Base-by-base conservation (phyloP, 2,797 vertebrate genomes). In the Macrochelys suwanniensis region DNA sequence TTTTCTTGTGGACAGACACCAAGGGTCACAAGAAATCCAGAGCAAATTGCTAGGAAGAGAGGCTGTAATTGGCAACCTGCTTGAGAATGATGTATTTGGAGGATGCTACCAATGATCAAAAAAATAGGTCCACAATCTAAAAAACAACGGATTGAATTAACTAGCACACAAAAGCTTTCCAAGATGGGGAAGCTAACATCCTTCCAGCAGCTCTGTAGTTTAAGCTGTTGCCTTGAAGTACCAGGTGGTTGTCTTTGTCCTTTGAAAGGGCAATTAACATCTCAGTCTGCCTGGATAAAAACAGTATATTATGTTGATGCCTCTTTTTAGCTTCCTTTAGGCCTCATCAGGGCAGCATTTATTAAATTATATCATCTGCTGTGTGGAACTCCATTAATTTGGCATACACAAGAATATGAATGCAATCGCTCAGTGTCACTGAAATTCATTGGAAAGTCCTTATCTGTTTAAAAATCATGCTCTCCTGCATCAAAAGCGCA, bases 381-480 rank as follows among this genome's bases (percentile, higher is more conserved):
- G 25, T 5, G 88, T 68, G 23, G 61, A 77, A 17, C 6, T 37
- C 84, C 89, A 82, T 83, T 77, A 54, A 59, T 68, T 25, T 59
- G 86, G 96, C 87, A 89, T 5, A n/a, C 42, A 37, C 95, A 82
- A 93, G 7, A 1, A 2, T 42, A 56, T 1, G 61, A 21, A 50
- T 26, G 74, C 50, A 45, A 83, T 95, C 3, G 0, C 82, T 96
- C 88, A 81, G 88, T 74, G 88, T 85, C 96, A 93, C 51, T 79
- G 54, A 96, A 84, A 95, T 54, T 47, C 16, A 5, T 59, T 83
- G 71, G 79, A 92, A 89, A 91, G 56, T 10, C 82, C 79, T 78
- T 90, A 91, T 92, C 91, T n/a, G n/a, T 88, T 96, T 89, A 91
- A 90, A 95, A 92, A 31, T 9, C 10, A 15, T 6, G 51, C 71